Evolutionary conservation across 1,140 invertebrate species (phyloP), one percentile per base, ranked within the genome.

Genomic region (Pogonus chalceus): DNA sequence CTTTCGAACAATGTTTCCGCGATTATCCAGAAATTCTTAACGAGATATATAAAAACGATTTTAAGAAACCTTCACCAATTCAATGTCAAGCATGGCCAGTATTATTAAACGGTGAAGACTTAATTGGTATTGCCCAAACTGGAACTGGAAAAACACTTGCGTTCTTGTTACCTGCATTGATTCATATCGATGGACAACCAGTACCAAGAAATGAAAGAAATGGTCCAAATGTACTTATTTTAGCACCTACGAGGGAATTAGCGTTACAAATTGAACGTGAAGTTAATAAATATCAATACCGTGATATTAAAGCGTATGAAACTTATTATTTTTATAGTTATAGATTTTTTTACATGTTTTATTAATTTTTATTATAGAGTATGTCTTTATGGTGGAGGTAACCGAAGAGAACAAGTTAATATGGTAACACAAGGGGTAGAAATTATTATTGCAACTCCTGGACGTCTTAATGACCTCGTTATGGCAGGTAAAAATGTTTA

Each of bases 101-200:
- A 57, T 70, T 94, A 0, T 65, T 96, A 3, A 82, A 81, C 62
- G 92, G 92, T 0, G 77, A 84, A 62, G 92, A 95, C 72, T 70
- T 94, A 61, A 95, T 95, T 70, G 92, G 92, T 14, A 95, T 96
- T 56, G 92, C 93, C 0, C 92, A 95, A 72, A 92, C 90, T 22
- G 89, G 89, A 54, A 94, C 92, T 23, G 92, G 91, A 59, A 43
- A 43, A 18, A 43, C 37, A 18, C 18, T 96, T 31, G 92, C 92
- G 0, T 97, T 96, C 65, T 69, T 96, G 0, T 65, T 96, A 23
- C 93, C 93, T 24, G 92, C 91, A 14, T 77, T 96, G 39, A 86
- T 94, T 60, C 90, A 94, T 62, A 92, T 92, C 49, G 87, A 91
- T 56, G 78, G 78, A 31, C 93, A 96, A 73, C 66, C 77, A 20